Percentiles rank a stretch among this genome's conserved stretches.
phyloP scores from a whole-genome alignment of 2,888 invertebrate species.

The Acleris emargana region DNA sequence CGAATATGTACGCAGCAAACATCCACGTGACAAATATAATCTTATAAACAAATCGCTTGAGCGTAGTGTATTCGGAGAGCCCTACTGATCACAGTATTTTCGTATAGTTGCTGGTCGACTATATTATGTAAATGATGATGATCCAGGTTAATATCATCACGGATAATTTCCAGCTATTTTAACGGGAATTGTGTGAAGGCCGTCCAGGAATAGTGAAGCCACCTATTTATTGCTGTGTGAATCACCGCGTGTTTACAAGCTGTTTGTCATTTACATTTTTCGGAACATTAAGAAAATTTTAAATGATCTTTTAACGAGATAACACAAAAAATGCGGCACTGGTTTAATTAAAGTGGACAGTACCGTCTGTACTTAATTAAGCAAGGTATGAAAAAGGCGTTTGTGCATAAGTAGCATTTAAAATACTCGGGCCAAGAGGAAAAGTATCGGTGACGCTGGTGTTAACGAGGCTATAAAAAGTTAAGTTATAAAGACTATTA shows the following conservation, averaged over 20 bases:
- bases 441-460: no score
- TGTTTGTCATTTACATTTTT: conserved; percentile 21
- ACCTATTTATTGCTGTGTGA: conserved; percentile 71
- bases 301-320: conserved; percentile 1
- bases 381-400: no score
- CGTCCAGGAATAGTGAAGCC: conserved; percentile 70
- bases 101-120: conserved; percentile 25
- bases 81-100: conserved; percentile 25
- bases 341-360: conserved; percentile 3
- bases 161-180: conserved; percentile 69
- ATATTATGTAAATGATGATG: conserved; percentile 57
- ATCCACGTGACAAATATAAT: conserved; percentile 40
- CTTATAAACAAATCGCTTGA: conserved; percentile 46
- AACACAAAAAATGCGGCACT: conserved; percentile 2
- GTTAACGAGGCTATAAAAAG: background rate
- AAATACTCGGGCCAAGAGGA: no score
- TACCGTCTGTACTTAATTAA: conserved; percentile 1
- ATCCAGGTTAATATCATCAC: conserved; percentile 66
- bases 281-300: conserved; percentile 16
- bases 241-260: conserved; percentile 54
- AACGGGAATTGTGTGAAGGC: conserved; percentile 76
- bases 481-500: conserved; percentile 5
- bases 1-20: background rate
- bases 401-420: no score
- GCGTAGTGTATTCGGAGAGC: conserved; percentile 3